These are phyloP conservation scores for Brevipalpus yothersi DNA, from an alignment of 1,140 invertebrate species.

Conservation along the genomic window DNA sequence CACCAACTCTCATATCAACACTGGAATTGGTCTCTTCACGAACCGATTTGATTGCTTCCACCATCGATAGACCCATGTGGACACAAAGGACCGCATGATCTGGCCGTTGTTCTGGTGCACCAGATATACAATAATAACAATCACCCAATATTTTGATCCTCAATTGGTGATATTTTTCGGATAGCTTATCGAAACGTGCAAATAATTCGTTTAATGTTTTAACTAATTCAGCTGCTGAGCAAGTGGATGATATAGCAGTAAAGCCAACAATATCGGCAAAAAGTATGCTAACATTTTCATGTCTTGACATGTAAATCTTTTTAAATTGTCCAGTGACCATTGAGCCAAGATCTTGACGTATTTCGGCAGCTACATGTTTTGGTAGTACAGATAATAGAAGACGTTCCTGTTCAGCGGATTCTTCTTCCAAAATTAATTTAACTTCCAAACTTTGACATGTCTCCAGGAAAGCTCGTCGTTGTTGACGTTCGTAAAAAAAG, in stretches of 20 bases:
- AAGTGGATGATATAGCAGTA: conserved; percentile 79
- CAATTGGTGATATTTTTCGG: conserved; percentile 79
- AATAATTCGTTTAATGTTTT: conserved; percentile 82
- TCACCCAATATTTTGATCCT: conserved; percentile 85
- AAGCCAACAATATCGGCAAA: conserved; percentile 73
- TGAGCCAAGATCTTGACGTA: conserved; percentile 66
- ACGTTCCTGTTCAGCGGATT: conserved; percentile 70
- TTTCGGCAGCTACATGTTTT: conserved; percentile 78
- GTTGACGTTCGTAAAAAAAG: conserved; percentile 56
- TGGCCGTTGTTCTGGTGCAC: conserved; percentile 51
- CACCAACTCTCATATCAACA: conserved; percentile 83
- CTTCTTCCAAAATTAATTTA: conserved; percentile 72
- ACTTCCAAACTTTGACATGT: conserved; percentile 71
- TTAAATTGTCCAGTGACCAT: conserved; percentile 65
- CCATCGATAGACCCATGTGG: conserved; percentile 86
- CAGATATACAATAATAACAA: conserved; percentile 83
- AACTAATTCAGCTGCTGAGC: conserved; percentile 71
- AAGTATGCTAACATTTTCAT: conserved; percentile 59
- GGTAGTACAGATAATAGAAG: conserved; percentile 70
- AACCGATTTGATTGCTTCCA: conserved; percentile 87
- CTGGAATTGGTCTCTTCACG: conserved; percentile 77
- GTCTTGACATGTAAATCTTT: conserved; percentile 87
- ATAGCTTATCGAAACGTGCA: conserved; percentile 68
- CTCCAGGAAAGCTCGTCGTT: conserved; percentile 61
- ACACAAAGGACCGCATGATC: conserved; percentile 83